A percentile compares a stretch with the other conserved stretches of the same genome.
phyloP scores from a whole-genome alignment of 1,140 invertebrate genomes.

The Drosophila santomea region DNA sequence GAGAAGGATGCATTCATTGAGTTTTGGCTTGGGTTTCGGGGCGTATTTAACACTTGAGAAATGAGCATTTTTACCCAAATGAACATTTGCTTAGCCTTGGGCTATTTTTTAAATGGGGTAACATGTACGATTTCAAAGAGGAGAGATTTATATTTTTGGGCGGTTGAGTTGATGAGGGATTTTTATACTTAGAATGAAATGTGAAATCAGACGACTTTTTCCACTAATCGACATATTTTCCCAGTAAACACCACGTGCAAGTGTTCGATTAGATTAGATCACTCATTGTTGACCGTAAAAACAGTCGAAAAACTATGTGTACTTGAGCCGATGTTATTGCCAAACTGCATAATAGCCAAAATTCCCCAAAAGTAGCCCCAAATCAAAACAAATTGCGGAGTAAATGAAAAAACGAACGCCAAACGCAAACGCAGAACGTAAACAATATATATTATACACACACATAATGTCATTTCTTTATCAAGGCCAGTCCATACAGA shows the following conservation, averaged over 20 bases:
- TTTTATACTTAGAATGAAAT: background rate
- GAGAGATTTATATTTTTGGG: background rate
- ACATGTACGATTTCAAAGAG: background rate
- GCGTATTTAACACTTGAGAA: conserved; percentile 74
- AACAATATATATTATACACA: conserved; percentile 40
- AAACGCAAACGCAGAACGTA: conserved; percentile 57
- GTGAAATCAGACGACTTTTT: background rate
- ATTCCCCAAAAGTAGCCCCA: conserved; percentile 2
- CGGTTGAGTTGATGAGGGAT: background rate
- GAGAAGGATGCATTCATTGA: conserved; percentile 13
- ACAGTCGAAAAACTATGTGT: background rate
- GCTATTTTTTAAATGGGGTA: conserved; percentile 20
- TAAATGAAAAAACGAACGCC: conserved; percentile 34
- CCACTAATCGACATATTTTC: background rate
- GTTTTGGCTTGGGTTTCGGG: conserved; percentile 24
- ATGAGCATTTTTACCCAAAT: conserved; percentile 76
- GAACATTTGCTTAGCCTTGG: conserved; percentile 73
- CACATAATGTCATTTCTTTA: conserved; percentile 52
- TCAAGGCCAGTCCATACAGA: conserved; percentile 45
- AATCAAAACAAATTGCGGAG: conserved; percentile 61
- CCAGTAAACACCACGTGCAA: conserved; percentile 1
- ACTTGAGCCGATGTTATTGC: conserved; percentile 40
- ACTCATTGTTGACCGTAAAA: conserved; percentile 2
- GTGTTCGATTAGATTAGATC: conserved; percentile 27
- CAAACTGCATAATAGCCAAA: conserved; percentile 39